Evolutionary conservation across 2,888 invertebrate genomes (phyloP), one percentile per base, ranked within the genome.

Genomic region (Tethea ocularis): DNA sequence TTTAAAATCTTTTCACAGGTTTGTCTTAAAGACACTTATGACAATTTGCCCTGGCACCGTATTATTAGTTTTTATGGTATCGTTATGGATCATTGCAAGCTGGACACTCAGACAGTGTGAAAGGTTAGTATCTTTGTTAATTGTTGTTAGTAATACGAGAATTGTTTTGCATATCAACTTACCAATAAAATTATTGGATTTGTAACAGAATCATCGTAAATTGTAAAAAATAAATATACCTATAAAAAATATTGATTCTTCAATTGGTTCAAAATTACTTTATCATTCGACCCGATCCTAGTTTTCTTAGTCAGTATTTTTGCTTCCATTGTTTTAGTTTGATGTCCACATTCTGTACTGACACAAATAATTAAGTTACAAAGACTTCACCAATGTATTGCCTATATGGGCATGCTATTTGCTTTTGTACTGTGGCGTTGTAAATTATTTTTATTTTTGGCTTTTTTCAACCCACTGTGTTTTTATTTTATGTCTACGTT

Each of bases 91-190:
- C 89, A 99, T 99, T 80, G 99, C 99, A 71, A 99, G 98, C 83
- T 99, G 99, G 99, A 98, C 99, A 67, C 94, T 99, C 75, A 95
- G 99, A 72, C 98, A 99, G 80, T 99, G 99, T 89, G 99, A 99
- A 95, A 97, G 99, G 99, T 99, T 94, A 94, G 94, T 89, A 84
- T 68, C 61, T 60, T 69, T 74, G 61, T 67, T 76, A 70, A 59
- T 65, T 76, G 71, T 76, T 74, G 65, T 74, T 72, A 69, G 67
- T 76, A 70, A 66, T 58, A 67, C 69, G 68, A 60, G 61, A 46
- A 46, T 46, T 46, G 46, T 46, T n/a, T 46, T 46, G 17, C 46
- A 20, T 46, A 36, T 55, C 36, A 41, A 36, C 24, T 41, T 33
- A 38, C n/a, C n/a, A n/a, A 46, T n/a, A n/a, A n/a, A n/a, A n/a